Evolutionary conservation across 2,797 vertebrate species (phyloP).

Genomic region (Hylomyscus alleni): DNA sequence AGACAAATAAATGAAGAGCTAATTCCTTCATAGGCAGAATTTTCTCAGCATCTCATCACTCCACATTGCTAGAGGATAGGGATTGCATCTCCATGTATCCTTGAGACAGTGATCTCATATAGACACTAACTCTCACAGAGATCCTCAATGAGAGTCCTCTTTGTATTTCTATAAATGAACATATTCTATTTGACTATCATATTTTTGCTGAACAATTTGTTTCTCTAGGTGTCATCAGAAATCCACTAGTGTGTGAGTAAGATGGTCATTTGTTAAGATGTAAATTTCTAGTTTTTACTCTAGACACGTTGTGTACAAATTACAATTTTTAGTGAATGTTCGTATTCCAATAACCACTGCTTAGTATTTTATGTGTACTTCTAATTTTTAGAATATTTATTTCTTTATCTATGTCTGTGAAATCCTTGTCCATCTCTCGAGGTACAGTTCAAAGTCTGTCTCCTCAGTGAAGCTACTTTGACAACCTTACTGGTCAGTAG

Average conservation of each 20-base stretch:
- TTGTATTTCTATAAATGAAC: background rate
- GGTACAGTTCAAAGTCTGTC: background rate
- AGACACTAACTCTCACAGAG: background rate
- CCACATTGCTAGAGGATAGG: background rate
- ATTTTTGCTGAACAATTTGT: constrained; percentile 29
- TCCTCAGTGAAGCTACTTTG: background rate
- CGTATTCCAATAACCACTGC: background rate
- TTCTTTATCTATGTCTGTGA: background rate
- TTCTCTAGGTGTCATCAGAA: constrained; percentile 28
- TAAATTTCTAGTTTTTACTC: background rate
- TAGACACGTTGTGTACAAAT: constrained; percentile 33
- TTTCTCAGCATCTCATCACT: background rate
- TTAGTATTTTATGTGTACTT: background rate
- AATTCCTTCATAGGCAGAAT: background rate
- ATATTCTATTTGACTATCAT: background rate
- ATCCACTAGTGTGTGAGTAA: background rate
- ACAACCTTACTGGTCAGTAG: background rate
- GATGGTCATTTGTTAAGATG: constrained; percentile 3
- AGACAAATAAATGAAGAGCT: background rate
- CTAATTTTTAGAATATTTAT: constrained; percentile 11
- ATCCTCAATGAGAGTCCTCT: background rate
- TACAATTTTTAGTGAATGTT: background rate
- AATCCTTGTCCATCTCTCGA: background rate
- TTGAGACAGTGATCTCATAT: background rate
- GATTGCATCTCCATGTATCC: background rate